phyloP scores from a whole-genome alignment of 2,888 invertebrate genomes.

The Daptonema setosum region DNA sequence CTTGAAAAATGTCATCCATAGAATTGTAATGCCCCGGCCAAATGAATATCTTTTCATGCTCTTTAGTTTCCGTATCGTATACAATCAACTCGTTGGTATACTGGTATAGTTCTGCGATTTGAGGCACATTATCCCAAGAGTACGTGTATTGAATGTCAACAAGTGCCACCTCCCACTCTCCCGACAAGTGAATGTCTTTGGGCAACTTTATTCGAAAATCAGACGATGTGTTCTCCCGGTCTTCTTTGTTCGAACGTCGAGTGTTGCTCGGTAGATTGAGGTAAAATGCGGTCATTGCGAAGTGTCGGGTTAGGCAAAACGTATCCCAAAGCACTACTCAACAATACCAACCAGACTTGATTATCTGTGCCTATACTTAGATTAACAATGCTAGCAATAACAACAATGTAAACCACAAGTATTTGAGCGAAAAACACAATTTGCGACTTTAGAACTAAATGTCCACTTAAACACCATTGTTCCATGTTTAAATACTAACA shows the following conservation, averaged over 20 bases:
- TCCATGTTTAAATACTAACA: neutral
- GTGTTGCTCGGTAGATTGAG: slow-evolving; percentile 4
- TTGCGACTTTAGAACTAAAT: too few species aligned
- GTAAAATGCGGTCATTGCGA: slow-evolving; percentile 1
- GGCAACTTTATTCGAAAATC: neutral
- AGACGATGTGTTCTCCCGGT: neutral
- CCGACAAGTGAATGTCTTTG: neutral
- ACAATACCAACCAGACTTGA: neutral
- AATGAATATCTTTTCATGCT: neutral
- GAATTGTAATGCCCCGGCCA: too few species aligned
- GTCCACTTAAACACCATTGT: too few species aligned
- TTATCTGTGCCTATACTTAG: neutral
- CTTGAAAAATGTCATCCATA: too few species aligned
- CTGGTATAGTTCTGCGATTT: too few species aligned
- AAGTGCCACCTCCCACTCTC: slow-evolving; percentile 4
- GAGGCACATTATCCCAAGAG: neutral
- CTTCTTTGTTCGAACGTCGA: neutral
- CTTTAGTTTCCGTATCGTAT: neutral
- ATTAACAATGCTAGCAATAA: neutral
- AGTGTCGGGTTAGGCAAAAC: neutral
- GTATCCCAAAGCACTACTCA: neutral
- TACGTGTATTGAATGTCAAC: neutral
- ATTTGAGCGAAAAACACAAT: neutral
- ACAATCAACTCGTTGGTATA: too few species aligned
- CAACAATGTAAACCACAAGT: neutral